phyloP scores from a whole-genome alignment of 2,797 vertebrate species.

The Eulemur coronatus region DNA sequence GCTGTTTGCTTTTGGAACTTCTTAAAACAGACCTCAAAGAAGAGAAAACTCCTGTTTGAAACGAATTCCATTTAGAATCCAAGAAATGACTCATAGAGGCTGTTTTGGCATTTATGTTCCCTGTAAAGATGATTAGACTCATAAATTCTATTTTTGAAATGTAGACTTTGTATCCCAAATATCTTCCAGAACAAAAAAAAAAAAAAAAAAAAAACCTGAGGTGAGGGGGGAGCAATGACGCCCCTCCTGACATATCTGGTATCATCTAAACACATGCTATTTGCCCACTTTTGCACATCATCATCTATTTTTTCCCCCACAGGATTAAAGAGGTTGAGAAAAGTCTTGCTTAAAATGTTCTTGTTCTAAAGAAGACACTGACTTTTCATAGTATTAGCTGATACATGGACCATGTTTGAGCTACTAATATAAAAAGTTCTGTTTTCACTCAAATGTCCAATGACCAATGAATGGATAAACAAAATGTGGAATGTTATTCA shows the following conservation, averaged over 20 bases:
- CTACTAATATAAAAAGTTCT: not conserved
- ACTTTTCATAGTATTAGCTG: not conserved
- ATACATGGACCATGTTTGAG: not conserved
- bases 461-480: not conserved
- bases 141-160: constrained; percentile 69
- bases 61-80: constrained; percentile 55
- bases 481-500: not conserved
- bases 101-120: constrained; percentile 43
- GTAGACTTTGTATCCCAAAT: constrained; percentile 21
- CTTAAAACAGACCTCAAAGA: constrained; percentile 67
- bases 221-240: not conserved
- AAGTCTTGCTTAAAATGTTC: not conserved
- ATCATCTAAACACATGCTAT: not conserved
- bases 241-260: not conserved
- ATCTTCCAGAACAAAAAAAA: constrained; percentile 41
- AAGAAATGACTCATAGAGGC: constrained; percentile 62
- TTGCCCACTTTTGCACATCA: not conserved
- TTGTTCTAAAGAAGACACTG: not conserved
- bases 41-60: constrained; percentile 42
- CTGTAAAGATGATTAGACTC: constrained; percentile 62
- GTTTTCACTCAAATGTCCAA: not conserved
- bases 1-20: constrained; percentile 54
- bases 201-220: not conserved
- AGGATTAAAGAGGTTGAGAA: not conserved
- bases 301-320: not conserved